A percentile compares a stretch with the other conserved stretches of the same genome.
Evolutionary conservation across 2,113 vertebrate species (phyloP).

Genomic region (Trinectes maculatus): DNA sequence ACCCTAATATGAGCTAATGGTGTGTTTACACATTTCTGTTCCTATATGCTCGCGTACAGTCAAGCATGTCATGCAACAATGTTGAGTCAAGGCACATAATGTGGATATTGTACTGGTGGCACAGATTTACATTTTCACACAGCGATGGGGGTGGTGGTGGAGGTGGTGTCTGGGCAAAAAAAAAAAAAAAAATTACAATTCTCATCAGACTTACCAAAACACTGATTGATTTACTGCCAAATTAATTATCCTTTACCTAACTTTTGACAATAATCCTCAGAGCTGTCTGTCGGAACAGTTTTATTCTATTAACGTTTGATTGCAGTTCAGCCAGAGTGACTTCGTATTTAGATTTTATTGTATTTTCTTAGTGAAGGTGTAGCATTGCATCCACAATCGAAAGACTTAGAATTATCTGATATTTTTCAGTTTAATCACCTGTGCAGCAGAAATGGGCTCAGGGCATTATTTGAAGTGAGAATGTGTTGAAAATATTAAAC

Average conservation of each 20-base stretch:
- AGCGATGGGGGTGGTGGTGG: conserved; percentile 59
- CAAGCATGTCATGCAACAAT: conserved; percentile 77
- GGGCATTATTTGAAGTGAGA: conserved; percentile 60
- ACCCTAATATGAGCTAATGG: conserved; percentile 64
- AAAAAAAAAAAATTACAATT: conserved; percentile 64
- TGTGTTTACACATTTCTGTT: conserved; percentile 60
- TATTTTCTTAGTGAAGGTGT: conserved; percentile 77
- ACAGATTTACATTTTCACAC: conserved; percentile 82
- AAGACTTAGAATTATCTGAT: conserved; percentile 67
- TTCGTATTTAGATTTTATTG: conserved; percentile 82
- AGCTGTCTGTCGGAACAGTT: conserved; percentile 79
- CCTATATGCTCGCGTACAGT: conserved; percentile 59
- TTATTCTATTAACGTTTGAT: conserved; percentile 83
- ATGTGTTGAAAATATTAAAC: conserved; percentile 63
- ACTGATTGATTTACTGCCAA: conserved; percentile 82
- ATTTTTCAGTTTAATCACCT: conserved; percentile 77
- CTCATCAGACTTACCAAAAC: conserved; percentile 81
- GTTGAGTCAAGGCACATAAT: conserved; percentile 74
- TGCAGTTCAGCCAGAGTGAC: conserved; percentile 82
- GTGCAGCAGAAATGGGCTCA: conserved; percentile 70
- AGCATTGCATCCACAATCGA: conserved; percentile 71
- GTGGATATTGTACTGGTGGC: conserved; percentile 76
- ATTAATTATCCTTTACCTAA: conserved; percentile 84
- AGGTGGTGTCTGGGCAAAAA: conserved; percentile 50
- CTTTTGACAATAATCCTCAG: conserved; percentile 82